phyloP scores from a whole-genome alignment of 2,888 invertebrate species.

The Synergus laeviventris region DNA sequence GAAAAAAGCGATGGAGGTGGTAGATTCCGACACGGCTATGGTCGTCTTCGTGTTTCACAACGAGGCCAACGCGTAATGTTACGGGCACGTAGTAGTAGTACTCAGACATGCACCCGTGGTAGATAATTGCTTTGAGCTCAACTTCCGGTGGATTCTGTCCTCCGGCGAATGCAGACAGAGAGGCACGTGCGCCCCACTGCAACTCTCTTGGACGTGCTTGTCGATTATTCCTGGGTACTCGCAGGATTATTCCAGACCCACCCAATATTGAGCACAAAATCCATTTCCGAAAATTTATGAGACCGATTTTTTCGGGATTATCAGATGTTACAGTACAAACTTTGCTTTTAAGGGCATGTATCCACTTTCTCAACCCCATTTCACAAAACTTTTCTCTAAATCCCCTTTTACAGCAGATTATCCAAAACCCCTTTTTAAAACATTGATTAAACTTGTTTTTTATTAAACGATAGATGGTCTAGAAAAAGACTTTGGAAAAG shows the following conservation, averaged over 20 bases:
- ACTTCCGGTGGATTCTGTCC: slow-evolving; percentile 44
- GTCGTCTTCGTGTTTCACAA: slow-evolving; percentile 19
- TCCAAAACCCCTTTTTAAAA: too few species aligned
- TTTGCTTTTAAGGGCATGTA: neutral
- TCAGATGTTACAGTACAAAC: neutral
- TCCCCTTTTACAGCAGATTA: neutral
- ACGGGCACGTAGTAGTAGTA: slow-evolving; percentile 35
- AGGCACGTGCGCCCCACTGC: slow-evolving; percentile 20
- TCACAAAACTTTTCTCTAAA: neutral
- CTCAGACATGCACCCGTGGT: slow-evolving; percentile 42
- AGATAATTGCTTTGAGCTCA: slow-evolving; percentile 48
- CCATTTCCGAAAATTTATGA: slow-evolving; percentile 4
- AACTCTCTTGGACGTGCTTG: slow-evolving; percentile 19
- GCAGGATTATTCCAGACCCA: neutral
- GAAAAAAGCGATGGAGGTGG: slow-evolving; percentile 12
- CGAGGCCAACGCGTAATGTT: slow-evolving; percentile 32
- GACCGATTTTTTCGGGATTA: neutral
- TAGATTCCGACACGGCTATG: slow-evolving; percentile 13
- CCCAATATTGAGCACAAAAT: slow-evolving; percentile 22
- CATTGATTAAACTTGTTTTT: too few species aligned
- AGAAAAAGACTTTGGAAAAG: too few species aligned
- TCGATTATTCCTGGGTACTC: slow-evolving; percentile 23
- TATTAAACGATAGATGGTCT: too few species aligned
- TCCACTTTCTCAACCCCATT: neutral
- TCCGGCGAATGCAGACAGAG: slow-evolving; percentile 20